Conservation (phyloP, 2,113 vertebrate species). For the Lagopus leucura region DNA sequence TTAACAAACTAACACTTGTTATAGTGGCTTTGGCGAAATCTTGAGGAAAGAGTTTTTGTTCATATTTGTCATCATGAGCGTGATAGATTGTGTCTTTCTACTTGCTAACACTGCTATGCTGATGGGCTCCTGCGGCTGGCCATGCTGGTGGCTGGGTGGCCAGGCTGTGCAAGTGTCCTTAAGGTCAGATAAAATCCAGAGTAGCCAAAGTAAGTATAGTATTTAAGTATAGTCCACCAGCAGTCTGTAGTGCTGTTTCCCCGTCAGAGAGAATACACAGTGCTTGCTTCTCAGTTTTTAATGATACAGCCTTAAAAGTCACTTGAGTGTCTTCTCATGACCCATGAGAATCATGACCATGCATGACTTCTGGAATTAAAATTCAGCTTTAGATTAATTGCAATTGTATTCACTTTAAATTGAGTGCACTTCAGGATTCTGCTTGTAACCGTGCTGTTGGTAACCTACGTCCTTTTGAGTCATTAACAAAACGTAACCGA, state of each 20-base stretch:
- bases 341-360: too few relatives aligned
- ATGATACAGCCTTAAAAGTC: neutral
- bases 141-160: rapidly evolving
- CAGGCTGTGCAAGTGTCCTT: neutral
- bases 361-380: neutral
- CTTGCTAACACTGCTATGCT: neutral
- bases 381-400: neutral
- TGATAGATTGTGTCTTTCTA: neutral
- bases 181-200: neutral
- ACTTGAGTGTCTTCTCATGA: too few relatives aligned
- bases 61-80: rapidly evolving
- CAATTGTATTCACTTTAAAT: neutral
- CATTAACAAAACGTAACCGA: slow-evolving; percentile 74
- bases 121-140: neutral
- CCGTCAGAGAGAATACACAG: neutral
- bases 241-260: neutral
- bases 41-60: neutral
- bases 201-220: neutral
- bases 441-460: slow-evolving; percentile 28
- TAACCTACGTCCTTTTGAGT: slow-evolving; percentile 62
- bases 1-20: neutral
- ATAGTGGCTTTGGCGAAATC: neutral
- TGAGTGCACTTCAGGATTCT: slow-evolving; percentile 13
- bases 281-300: neutral
- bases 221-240: neutral